Base-by-base conservation (phyloP, 1,140 invertebrate genomes). In the Caenorhabditis remanei region DNA sequence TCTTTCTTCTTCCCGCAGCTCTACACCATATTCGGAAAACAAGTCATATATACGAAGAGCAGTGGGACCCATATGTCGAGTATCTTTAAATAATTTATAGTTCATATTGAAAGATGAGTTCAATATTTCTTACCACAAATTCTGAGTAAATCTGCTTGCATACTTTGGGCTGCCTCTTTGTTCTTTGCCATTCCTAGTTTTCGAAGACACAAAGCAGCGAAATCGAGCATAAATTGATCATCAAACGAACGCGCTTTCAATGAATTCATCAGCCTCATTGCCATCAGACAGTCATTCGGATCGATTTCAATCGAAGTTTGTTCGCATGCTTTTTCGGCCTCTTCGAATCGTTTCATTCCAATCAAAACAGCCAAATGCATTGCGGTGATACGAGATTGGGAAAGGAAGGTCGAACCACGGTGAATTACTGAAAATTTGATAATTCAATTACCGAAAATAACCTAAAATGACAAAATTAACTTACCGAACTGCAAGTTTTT, bases 151-250 rank as follows among this genome's bases (percentile, higher is more conserved):
- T 79, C 71, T 4, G 71, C 71, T 79, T 79, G 71, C 71, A 79
- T 79, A 24, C 40, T 79, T 13, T 79, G 71, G 4, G 71, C 71
- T 14, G 46, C 71, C 13, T 79, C 71, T 79, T 79, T 79, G n/a
- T 79, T 79, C 8, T 50, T 50, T 1, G 71, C 16, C 4, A 79
- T n/a, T 13, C n/a, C n/a, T 21, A 79, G 21, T 24, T 43, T 79
- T 50, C 71, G 46, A 24, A 79, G 46, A 50, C 71, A 79, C 7
- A 79, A 24, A 0, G 71, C 71, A 4, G 71, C 71, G 41, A 19
- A 79, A n/a, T 79, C 71, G 13, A 79, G n/a, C 71, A 79, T 79
- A 21, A 79, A 79, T 50, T 79, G 71, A 79, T 79, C 71, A 32
- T 79, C 71, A 50, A 79, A 41, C 2, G 71, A 79, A 19, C 71